Evolutionary conservation across 2,113 vertebrate genomes (phyloP).

Genomic region (Protomyctophum bolini): DNA sequence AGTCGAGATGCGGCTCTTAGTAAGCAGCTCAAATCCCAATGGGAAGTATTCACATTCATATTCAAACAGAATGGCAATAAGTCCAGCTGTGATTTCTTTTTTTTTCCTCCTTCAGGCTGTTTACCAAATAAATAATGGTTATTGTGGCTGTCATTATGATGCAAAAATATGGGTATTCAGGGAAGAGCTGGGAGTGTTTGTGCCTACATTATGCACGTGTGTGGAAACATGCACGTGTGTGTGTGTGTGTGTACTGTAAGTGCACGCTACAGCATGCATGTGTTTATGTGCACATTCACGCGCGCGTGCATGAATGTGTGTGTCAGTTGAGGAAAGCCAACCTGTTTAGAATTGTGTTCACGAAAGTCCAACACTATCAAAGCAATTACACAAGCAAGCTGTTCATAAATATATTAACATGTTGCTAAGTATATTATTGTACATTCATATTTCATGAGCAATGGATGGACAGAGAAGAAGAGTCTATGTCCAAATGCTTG

Average conservation of each 20-base stretch:
- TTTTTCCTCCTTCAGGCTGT: not conserved
- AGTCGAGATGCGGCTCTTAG: too few relatives aligned
- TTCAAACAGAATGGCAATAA: not conserved
- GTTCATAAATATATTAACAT: conserved; percentile 25
- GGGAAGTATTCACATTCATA: not conserved
- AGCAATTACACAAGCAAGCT: conserved; percentile 5
- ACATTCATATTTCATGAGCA: conserved; percentile 20
- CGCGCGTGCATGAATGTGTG: too few relatives aligned
- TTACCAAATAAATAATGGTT: not conserved
- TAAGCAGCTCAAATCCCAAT: not conserved
- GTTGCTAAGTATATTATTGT: conserved; percentile 9
- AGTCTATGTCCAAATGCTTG: not conserved
- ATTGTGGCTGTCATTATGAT: not conserved
- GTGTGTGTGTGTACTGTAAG: too few relatives aligned
- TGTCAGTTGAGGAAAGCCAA: too few relatives aligned
- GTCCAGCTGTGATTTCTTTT: not conserved
- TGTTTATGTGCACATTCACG: too few relatives aligned
- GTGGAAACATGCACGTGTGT: too few relatives aligned
- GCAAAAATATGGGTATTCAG: not conserved
- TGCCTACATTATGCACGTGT: too few relatives aligned
- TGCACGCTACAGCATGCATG: too few relatives aligned
- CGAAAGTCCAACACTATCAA: conserved; percentile 24
- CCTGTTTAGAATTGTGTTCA: too few relatives aligned
- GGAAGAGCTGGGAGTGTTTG: too few relatives aligned
- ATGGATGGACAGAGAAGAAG: not conserved